Conservation (phyloP, 1,140 invertebrate species). For the Pseudomyrmex cubaensis region DNA sequence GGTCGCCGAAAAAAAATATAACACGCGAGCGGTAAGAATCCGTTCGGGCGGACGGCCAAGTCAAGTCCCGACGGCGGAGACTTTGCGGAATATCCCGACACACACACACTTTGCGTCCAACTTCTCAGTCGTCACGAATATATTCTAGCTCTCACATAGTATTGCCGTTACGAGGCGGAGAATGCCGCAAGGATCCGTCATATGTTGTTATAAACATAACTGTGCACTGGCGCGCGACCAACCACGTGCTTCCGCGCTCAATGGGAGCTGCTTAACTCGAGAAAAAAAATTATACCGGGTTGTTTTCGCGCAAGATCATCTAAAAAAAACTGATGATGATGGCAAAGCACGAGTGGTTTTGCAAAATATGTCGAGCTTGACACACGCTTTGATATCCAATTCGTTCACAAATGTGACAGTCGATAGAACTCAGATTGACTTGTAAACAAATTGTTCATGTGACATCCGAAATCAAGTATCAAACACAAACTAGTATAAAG, state of each 20-base stretch:
- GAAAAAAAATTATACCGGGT: conserved; percentile 46
- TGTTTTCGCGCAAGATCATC: not conserved
- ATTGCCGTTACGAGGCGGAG: conserved; percentile 71
- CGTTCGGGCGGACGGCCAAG: conserved; percentile 61
- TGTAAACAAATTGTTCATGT: too few relatives aligned
- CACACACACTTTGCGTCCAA: conserved; percentile 43
- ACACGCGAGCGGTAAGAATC: conserved; percentile 50
- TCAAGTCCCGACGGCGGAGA: conserved; percentile 16
- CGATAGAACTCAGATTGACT: too few relatives aligned
- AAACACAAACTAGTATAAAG: too few relatives aligned
- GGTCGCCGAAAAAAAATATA: conserved; percentile 27
- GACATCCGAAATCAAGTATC: too few relatives aligned
- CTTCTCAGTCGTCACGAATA: conserved; percentile 55
- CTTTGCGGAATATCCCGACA: conserved; percentile 51
- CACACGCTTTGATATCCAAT: not conserved
- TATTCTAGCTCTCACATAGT: conserved; percentile 62
- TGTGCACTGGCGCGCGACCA: conserved; percentile 71
- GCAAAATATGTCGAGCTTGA: not conserved
- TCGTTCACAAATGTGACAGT: too few relatives aligned
- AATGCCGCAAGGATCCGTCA: conserved; percentile 68
- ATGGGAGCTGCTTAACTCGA: conserved; percentile 41
- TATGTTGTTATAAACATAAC: conserved; percentile 78
- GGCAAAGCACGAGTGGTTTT: not conserved
- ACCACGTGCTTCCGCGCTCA: conserved; percentile 76
- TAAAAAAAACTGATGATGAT: not conserved